A percentile compares a stretch with the other conserved stretches of the same genome.
phyloP scores from a whole-genome alignment of 1,140 invertebrate species.

The Copidosoma floridanum region DNA sequence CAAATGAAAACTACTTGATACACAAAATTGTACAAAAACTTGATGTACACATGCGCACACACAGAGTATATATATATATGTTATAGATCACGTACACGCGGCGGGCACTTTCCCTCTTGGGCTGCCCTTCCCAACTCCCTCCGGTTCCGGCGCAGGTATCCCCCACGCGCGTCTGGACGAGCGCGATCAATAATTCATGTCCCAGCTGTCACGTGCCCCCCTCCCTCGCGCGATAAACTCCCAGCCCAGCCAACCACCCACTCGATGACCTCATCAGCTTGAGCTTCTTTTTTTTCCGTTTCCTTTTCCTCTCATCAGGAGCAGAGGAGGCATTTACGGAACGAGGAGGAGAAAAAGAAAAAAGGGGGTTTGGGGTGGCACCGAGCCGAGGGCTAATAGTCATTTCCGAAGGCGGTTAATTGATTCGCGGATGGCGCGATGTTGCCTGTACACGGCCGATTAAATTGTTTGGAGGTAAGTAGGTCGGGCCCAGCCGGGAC shows the following conservation, averaged over 20 bases:
- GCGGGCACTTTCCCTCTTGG: not conserved
- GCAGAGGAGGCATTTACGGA: too few species aligned
- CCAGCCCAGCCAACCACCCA: not conserved
- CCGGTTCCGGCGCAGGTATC: not conserved
- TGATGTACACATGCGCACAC: not conserved
- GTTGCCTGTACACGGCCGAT: too few species aligned
- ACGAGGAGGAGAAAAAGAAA: not conserved
- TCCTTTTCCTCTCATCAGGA: too few species aligned
- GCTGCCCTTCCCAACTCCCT: not conserved
- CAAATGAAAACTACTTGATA: not conserved
- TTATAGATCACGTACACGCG: too few species aligned
- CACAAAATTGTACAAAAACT: not conserved
- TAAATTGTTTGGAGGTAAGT: not conserved
- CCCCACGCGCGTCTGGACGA: constrained; percentile 19
- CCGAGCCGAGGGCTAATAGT: not conserved
- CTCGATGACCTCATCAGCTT: not conserved
- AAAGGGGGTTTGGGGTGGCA: not conserved
- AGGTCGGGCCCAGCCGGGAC: not conserved
- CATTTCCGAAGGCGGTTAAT: constrained; percentile 7
- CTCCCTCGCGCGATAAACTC: not conserved
- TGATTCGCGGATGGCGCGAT: not conserved
- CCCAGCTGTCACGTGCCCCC: constrained; percentile 36
- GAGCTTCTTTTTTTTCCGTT: not conserved
- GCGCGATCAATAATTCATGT: constrained; percentile 45
- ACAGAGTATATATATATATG: too few species aligned